These are phyloP conservation scores for Meiosimyza decipiens DNA, from an alignment of 2,888 invertebrate species.

Conservation along the genomic window DNA sequence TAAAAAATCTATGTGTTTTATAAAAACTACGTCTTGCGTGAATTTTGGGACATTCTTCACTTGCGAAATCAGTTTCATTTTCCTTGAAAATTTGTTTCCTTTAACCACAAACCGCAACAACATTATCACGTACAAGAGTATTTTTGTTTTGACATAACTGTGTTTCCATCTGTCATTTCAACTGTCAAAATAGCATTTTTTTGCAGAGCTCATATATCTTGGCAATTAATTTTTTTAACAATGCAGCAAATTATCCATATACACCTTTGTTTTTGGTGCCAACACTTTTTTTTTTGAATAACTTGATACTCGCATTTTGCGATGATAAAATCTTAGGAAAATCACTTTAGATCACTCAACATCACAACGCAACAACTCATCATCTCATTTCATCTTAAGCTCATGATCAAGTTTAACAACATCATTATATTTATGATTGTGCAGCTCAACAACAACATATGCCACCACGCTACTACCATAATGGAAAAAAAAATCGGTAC, in stretches of 20 bases:
- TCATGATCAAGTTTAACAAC: not conserved
- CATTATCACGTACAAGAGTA: no score
- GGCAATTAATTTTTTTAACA: not conserved
- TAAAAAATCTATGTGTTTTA: no score
- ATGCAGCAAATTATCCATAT: not conserved
- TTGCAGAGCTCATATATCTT: not conserved
- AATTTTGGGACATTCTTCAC: no score
- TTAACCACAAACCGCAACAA: no score
- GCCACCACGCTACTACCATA: not conserved
- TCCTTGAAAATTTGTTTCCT: no score
- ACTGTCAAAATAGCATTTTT: not conserved
- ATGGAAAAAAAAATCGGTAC: not conserved
- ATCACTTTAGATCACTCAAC: conserved; percentile 3
- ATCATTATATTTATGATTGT: not conserved
- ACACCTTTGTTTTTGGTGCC: no score
- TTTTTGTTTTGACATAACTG: no score
- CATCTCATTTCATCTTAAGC: not conserved
- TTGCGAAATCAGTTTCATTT: no score
- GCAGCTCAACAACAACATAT: not conserved
- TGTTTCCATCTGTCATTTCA: not conserved
- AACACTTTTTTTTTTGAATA: no score
- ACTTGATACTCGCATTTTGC: not conserved
- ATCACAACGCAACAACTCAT: conserved; percentile 4
- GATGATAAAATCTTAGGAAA: conserved; percentile 3
- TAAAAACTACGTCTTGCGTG: no score